Percentiles rank a stretch among this genome's conserved stretches.
These are phyloP conservation scores for Piprites chloris DNA, from an alignment of 2,113 vertebrate genomes.

Conservation along the genomic window DNA sequence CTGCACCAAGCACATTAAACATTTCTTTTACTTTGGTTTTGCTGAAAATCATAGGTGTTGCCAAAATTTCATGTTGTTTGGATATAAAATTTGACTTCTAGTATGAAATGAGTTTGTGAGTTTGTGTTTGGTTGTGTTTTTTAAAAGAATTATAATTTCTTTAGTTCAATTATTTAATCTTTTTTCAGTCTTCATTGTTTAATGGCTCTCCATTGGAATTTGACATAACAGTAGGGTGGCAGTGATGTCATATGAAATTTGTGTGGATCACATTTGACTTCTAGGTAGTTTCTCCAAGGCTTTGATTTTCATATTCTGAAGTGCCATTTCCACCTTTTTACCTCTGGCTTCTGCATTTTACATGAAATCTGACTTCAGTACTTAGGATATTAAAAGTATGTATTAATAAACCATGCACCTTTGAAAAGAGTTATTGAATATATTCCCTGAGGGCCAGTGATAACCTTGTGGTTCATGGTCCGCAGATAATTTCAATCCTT, in stretches of 20 bases:
- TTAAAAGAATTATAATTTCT: background rate
- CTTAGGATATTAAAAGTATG: conserved; percentile 3
- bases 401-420: conserved; percentile 41
- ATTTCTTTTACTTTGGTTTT: background rate
- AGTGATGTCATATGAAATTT: background rate
- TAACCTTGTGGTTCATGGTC: conserved; percentile 19
- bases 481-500: conserved; percentile 3
- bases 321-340: background rate
- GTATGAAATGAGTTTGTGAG: background rate
- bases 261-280: background rate
- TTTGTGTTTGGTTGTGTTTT: background rate
- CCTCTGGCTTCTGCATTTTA: background rate
- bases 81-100: background rate
- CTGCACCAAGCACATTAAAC: background rate
- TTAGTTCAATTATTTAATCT: background rate
- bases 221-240: background rate
- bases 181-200: background rate
- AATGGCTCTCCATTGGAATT: background rate
- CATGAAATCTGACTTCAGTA: background rate
- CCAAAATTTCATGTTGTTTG: background rate
- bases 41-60: background rate
- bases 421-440: conserved; percentile 14
- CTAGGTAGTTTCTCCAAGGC: background rate
- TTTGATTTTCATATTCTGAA: conserved; percentile 1
- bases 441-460: background rate